Percentiles rank a stretch among this genome's conserved stretches.
Evolutionary conservation across 2,797 vertebrate genomes (phyloP).

Genomic region (Triplophysa bombifrons): DNA sequence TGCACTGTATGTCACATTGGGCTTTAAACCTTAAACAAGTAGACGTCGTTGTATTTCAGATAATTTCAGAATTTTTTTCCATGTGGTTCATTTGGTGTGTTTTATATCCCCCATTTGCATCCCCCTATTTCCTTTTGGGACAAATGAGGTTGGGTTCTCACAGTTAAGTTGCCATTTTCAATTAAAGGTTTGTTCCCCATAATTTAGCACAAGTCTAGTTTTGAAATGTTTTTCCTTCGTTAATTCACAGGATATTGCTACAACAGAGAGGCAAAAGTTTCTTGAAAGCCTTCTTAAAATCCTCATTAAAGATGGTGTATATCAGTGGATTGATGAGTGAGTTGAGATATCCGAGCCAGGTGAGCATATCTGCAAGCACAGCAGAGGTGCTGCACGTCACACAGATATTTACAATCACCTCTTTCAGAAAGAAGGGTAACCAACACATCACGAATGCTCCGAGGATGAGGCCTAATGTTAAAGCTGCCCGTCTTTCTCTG

Average conservation of each 20-base stretch:
- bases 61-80: no score
- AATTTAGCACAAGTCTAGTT: no score
- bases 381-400: slow-evolving; percentile 86
- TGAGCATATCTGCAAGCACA: slow-evolving; percentile 92
- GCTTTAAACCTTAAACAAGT: no score
- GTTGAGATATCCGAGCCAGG: slow-evolving; percentile 97
- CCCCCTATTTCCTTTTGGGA: no score
- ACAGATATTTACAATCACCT: slow-evolving; percentile 94
- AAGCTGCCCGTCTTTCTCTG: slow-evolving; percentile 91
- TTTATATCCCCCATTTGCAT: no score
- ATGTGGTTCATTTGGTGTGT: no score
- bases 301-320: slow-evolving; percentile 98
- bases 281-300: slow-evolving; percentile 99
- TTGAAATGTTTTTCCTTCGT: neutral
- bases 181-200: no score
- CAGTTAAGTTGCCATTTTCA: no score
- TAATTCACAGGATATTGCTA: slow-evolving; percentile 80
- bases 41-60: no score
- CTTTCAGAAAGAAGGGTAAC: slow-evolving; percentile 98
- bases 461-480: slow-evolving; percentile 91
- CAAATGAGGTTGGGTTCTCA: no score
- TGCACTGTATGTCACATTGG: no score
- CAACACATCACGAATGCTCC: slow-evolving; percentile 98
- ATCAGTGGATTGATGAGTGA: slow-evolving; percentile 98
- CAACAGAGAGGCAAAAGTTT: slow-evolving; percentile 85